Conservation (phyloP, 2,113 vertebrate species). For the Lethenteron camtschaticum region DNA sequence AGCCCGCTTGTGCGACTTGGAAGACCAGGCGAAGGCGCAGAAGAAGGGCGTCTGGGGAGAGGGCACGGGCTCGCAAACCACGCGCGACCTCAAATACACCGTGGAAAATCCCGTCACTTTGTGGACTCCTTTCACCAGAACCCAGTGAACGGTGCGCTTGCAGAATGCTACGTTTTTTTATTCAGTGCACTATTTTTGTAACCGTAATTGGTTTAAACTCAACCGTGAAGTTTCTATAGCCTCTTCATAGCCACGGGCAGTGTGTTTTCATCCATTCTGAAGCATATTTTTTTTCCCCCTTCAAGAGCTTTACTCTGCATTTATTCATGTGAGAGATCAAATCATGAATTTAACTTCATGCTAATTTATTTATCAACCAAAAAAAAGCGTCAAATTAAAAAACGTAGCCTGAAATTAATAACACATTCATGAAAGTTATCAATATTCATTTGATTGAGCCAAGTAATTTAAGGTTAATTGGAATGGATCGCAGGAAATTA, state of each 20-base stretch:
- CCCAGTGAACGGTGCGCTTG: conserved; percentile 56
- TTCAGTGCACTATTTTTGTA: background rate
- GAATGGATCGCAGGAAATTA: no score
- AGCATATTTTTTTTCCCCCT: no score
- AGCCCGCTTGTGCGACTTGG: conserved; percentile 57
- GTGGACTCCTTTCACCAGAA: conserved; percentile 91
- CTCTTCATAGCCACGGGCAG: background rate
- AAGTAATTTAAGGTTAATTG: no score
- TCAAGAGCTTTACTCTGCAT: no score
- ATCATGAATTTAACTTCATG: no score
- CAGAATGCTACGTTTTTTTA: background rate
- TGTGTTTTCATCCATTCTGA: background rate
- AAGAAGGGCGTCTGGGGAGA: conserved; percentile 83
- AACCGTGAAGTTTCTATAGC: background rate
- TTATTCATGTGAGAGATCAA: no score
- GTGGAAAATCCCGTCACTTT: conserved; percentile 77
- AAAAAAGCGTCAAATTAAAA: no score
- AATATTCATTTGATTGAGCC: no score
- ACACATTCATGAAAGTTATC: no score
- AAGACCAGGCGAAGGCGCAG: conserved; percentile 54
- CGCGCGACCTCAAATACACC: conserved; percentile 69
- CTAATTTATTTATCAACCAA: no score
- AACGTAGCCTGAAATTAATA: no score
- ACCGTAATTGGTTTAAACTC: background rate
- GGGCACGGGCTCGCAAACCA: conserved; percentile 46